Evolutionary conservation across 2,888 invertebrate genomes (phyloP).

Genomic region (Eupithecia insigniata): DNA sequence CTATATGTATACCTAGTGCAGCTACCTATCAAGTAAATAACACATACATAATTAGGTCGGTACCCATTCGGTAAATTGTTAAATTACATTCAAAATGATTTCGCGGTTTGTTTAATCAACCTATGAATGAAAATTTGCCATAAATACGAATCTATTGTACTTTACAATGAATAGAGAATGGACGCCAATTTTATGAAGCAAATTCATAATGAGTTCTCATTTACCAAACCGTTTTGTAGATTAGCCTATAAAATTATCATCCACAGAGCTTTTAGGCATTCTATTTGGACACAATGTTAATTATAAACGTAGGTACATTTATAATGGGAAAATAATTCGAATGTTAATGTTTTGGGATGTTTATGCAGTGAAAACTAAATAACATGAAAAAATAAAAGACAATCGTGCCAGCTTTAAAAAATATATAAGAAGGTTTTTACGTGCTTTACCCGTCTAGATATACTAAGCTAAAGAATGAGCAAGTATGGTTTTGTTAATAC

Average conservation of each 20-base stretch:
- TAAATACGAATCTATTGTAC: conserved; percentile 9
- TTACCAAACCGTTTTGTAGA: conserved; percentile 20
- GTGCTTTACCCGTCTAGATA: too few species aligned
- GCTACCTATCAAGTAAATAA: neutral
- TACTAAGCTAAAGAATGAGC: neutral
- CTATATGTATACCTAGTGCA: neutral
- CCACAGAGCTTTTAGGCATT: conserved; percentile 6
- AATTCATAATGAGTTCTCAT: conserved; percentile 20
- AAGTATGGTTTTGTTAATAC: neutral
- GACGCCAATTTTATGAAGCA: conserved; percentile 8
- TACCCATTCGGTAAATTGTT: neutral
- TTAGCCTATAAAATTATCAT: conserved; percentile 16
- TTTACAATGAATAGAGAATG: conserved; percentile 15
- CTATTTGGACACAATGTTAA: neutral
- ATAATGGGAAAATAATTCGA: neutral
- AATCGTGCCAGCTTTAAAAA: too few species aligned
- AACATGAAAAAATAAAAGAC: neutral
- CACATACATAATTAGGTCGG: neutral
- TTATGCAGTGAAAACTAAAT: neutral
- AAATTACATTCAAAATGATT: neutral
- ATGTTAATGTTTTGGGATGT: neutral
- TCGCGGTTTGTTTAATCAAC: neutral
- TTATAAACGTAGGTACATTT: neutral
- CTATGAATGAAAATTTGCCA: conserved; percentile 5
- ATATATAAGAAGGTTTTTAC: too few species aligned